These are phyloP conservation scores for Rhynchomys soricoides DNA, from an alignment of 2,113 vertebrate species.

Conservation along the genomic window DNA sequence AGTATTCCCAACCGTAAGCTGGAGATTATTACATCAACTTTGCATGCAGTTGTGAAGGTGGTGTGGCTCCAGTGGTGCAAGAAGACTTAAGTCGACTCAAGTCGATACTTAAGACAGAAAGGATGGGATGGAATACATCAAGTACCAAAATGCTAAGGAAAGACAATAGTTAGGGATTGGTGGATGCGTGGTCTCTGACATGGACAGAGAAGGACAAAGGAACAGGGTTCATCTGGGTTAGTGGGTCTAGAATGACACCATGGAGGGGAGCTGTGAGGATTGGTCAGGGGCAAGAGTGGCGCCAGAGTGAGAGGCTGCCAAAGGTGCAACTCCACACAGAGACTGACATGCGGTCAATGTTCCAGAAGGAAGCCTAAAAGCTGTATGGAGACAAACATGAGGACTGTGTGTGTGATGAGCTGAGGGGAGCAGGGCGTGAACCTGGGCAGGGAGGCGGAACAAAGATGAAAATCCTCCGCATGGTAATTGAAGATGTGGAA, in stretches of 20 bases:
- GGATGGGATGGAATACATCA: neutral
- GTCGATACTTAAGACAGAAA: neutral
- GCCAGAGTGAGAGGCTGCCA: neutral
- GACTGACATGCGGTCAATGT: neutral
- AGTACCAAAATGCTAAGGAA: neutral
- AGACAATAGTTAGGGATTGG: accelerated
- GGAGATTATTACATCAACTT: neutral
- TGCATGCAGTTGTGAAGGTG: neutral
- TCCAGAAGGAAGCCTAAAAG: neutral
- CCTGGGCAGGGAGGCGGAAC: neutral
- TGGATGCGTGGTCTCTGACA: neutral
- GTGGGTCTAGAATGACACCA: neutral
- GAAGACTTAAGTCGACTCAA: neutral
- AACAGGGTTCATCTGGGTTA: neutral
- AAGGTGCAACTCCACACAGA: neutral
- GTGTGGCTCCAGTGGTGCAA: neutral
- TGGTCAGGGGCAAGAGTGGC: accelerated
- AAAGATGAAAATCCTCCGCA: neutral
- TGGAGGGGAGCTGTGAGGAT: neutral
- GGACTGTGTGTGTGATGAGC: neutral
- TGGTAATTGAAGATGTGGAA: neutral
- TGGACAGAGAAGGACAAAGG: neutral
- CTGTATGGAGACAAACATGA: neutral
- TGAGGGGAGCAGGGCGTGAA: neutral
- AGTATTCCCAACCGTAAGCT: neutral